Evolutionary conservation across 2,888 invertebrate genomes (phyloP).

Genomic region (Caenorhabditis sp.): DNA sequence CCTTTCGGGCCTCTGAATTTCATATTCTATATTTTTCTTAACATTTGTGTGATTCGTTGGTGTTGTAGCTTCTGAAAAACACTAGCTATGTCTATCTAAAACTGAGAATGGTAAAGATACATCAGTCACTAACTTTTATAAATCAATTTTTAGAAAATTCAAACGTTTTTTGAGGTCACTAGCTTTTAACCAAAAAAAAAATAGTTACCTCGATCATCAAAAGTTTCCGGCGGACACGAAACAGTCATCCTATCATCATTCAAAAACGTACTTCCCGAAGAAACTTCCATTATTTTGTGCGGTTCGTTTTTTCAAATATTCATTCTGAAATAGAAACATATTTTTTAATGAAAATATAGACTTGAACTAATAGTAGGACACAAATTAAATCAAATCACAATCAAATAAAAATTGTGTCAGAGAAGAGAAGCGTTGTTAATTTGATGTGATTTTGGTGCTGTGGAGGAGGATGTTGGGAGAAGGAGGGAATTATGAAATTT

Average conservation of each 20-base stretch:
- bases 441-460: slow-evolving; percentile 35
- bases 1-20: slow-evolving; percentile 39
- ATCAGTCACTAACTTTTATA: no score
- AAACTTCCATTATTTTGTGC: slow-evolving; percentile 3
- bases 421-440: background rate
- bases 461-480: background rate
- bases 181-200: no score
- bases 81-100: no score
- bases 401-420: background rate
- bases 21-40: background rate
- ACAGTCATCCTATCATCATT: slow-evolving; percentile 38
- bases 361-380: background rate
- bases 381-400: background rate
- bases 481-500: no score
- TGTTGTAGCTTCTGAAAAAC: background rate
- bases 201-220: slow-evolving; percentile 11
- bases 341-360: background rate
- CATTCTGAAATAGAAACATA: background rate
- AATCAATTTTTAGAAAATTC: background rate
- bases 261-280: background rate
- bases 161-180: background rate
- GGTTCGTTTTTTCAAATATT: background rate
- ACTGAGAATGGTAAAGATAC: no score
- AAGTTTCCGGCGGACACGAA: slow-evolving; percentile 46
- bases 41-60: background rate